Conservation (phyloP, 2,113 vertebrate genomes). For the Gadus macrocephalus region DNA sequence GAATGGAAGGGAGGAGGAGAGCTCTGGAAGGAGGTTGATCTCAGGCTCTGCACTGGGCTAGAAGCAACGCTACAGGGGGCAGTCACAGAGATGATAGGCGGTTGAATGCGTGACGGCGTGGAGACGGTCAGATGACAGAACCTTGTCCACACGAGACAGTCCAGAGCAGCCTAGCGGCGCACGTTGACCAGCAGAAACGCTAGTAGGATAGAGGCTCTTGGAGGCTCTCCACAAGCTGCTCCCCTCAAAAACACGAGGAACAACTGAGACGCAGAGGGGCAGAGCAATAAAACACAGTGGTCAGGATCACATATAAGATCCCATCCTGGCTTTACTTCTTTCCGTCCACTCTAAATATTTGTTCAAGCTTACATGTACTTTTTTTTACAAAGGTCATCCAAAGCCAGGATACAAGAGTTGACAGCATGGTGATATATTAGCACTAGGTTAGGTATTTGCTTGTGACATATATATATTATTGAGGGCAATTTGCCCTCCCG, state of each 20-base stretch:
- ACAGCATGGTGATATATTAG: too few relatives aligned
- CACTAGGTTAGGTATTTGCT: too few relatives aligned
- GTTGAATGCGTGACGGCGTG: constrained; percentile 19
- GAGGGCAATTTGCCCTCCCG: too few relatives aligned
- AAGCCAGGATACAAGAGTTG: too few relatives aligned
- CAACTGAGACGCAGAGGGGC: neutral
- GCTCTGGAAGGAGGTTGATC: neutral
- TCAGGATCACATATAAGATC: too few relatives aligned
- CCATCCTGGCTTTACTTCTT: too few relatives aligned
- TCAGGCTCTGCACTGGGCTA: neutral
- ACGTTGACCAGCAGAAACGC: neutral
- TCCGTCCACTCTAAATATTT: too few relatives aligned
- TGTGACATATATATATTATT: too few relatives aligned
- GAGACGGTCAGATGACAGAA: neutral
- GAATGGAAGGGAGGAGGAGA: constrained; percentile 13
- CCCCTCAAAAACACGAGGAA: constrained; percentile 41
- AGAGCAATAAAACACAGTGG: too few relatives aligned
- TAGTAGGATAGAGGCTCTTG: constrained; percentile 29
- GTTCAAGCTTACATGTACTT: too few relatives aligned
- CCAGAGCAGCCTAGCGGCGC: constrained; percentile 17
- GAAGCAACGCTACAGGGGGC: constrained; percentile 8
- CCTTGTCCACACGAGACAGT: constrained; percentile 5
- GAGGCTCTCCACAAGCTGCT: constrained; percentile 32
- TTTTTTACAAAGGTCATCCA: too few relatives aligned
- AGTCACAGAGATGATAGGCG: neutral